Conservation (phyloP, 2,797 vertebrate species). For the Trematomus bernacchii region DNA sequence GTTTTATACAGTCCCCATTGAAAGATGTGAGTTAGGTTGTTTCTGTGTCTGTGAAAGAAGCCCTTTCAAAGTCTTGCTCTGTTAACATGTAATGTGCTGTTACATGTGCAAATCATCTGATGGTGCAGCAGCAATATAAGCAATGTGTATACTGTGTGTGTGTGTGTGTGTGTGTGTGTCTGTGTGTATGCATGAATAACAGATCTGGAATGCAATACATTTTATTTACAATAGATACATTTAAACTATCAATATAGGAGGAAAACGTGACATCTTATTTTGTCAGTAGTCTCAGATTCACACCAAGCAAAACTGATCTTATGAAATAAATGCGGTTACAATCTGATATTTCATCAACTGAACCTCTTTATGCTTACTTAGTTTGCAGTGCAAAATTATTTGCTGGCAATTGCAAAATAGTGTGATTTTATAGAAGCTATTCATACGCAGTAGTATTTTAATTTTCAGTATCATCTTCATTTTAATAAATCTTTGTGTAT, state of each 20-base stretch:
- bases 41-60: conserved; percentile 61
- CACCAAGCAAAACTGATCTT: conserved; percentile 43
- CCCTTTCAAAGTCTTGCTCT: conserved; percentile 64
- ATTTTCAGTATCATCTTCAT: conserved; percentile 26
- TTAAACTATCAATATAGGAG: conserved; percentile 63
- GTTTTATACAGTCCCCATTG: conserved; percentile 74
- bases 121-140: conserved; percentile 56
- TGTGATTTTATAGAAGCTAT: conserved; percentile 56
- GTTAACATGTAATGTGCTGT: conserved; percentile 58
- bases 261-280: conserved; percentile 73
- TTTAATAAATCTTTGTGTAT: conserved; percentile 53
- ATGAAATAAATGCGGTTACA: conserved; percentile 60
- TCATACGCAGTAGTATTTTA: conserved; percentile 39
- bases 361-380: conserved; percentile 52
- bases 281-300: conserved; percentile 57
- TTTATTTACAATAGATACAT: conserved; percentile 70
- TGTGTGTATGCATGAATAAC: conserved; percentile 42
- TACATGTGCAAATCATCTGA: conserved; percentile 66
- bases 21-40: conserved; percentile 55
- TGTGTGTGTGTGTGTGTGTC: conserved; percentile 20
- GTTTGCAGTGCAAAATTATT: conserved; percentile 56
- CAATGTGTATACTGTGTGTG: conserved; percentile 36
- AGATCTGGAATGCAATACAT: conserved; percentile 53
- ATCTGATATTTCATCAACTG: conserved; percentile 55
- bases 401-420: conserved; percentile 65